These are phyloP conservation scores for Acridotheres tristis DNA, from an alignment of 2,797 vertebrate genomes.

Conservation along the genomic window DNA sequence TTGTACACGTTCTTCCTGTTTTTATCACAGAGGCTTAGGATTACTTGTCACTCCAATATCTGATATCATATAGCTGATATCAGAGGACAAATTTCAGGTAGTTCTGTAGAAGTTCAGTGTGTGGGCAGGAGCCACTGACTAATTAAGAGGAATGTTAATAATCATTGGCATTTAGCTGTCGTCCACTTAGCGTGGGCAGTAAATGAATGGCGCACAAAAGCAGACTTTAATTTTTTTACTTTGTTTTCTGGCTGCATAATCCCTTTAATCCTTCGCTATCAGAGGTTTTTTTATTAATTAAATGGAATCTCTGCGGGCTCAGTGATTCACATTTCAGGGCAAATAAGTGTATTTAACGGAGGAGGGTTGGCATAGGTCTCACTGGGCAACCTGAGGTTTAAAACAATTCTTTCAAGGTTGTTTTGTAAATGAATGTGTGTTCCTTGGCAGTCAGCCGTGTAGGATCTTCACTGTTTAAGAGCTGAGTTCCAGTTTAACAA, in stretches of 20 bases:
- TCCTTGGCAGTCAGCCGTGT: neutral
- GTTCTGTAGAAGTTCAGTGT: neutral
- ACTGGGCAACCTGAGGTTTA: neutral
- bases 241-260: constrained; percentile 17
- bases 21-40: neutral
- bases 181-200: neutral
- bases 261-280: neutral
- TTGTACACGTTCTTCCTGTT: neutral
- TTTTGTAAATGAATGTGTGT: constrained; percentile 13
- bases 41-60: neutral
- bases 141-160: neutral
- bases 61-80: neutral
- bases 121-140: neutral
- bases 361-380: constrained; percentile 24
- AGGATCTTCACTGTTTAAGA: neutral
- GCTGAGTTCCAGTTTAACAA: neutral
- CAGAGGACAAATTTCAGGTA: neutral
- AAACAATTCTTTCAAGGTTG: constrained; percentile 56
- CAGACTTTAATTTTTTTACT: constrained; percentile 12
- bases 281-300: constrained; percentile 45
- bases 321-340: constrained; percentile 38
- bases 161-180: constrained; percentile 1
- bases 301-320: constrained; percentile 38
- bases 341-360: neutral
- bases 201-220: constrained; percentile 25